A percentile compares a stretch with the other conserved stretches of the same genome.
Conservation (phyloP, 2,888 invertebrate species). For the Polymixis flavicincta region DNA sequence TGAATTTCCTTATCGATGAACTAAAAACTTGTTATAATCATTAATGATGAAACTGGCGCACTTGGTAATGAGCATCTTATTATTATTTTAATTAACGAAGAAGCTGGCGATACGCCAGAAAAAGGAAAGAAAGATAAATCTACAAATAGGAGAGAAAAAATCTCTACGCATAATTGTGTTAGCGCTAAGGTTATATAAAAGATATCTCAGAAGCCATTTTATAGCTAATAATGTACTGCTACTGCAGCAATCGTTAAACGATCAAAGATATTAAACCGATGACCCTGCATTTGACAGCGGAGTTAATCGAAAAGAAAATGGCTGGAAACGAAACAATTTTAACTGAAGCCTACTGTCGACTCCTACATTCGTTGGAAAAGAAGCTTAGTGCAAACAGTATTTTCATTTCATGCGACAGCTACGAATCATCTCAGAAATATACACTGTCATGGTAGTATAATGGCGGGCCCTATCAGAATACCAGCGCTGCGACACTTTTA, state of each 20-base stretch:
- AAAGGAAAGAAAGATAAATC: neutral
- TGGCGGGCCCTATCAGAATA: no score
- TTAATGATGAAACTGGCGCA: neutral
- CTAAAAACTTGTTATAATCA: neutral
- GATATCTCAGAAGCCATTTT: constrained; percentile 1
- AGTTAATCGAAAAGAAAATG: constrained; percentile 3
- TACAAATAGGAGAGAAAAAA: neutral
- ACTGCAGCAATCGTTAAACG: constrained; percentile 10
- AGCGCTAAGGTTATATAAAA: neutral
- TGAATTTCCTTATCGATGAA: constrained; percentile 7
- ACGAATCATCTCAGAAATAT: neutral
- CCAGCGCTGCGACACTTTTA: no score
- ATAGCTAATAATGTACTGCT: neutral
- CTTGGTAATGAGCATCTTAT: constrained; percentile 5
- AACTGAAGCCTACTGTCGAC: neutral
- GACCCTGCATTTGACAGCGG: constrained; percentile 15
- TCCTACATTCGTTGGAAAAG: no score
- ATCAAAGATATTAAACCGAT: constrained; percentile 13
- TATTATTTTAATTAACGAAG: constrained; percentile 6
- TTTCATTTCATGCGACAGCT: neutral
- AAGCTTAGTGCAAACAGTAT: neutral
- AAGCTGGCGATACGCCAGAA: neutral
- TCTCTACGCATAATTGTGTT: neutral
- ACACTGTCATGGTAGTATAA: neutral
- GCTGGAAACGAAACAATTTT: neutral